phyloP scores from a whole-genome alignment of 2,797 vertebrate genomes.

The Sebastes aleutianus region DNA sequence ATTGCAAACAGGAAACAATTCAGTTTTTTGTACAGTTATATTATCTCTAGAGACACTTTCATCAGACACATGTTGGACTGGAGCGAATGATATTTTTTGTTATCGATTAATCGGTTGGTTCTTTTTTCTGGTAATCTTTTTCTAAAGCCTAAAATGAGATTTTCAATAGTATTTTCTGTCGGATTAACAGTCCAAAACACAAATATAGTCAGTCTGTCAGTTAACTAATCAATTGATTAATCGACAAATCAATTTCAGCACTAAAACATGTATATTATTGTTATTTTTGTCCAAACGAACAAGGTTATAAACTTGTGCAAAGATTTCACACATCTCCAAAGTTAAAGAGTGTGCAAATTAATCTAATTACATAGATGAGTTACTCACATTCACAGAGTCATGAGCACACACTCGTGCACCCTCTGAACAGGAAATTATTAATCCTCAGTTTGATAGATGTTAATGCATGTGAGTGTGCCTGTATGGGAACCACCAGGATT shows the following conservation, averaged over 20 bases:
- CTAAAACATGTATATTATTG: not conserved
- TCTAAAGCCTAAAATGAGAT: not conserved
- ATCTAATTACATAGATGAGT: conserved; percentile 27
- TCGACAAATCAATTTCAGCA: not conserved
- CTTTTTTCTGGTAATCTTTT: not conserved
- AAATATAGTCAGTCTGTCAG: not conserved
- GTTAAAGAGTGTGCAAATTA: conserved; percentile 9
- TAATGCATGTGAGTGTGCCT: conserved; percentile 32
- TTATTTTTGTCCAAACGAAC: not conserved
- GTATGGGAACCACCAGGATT: conserved; percentile 55
- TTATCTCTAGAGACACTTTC: no score
- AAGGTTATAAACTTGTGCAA: not conserved
- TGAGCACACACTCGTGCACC: not conserved
- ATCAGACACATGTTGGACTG: no score
- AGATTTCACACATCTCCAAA: not conserved
- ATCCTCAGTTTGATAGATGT: conserved; percentile 58
- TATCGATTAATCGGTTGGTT: not conserved
- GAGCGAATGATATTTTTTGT: not conserved
- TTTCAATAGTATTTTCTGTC: not conserved
- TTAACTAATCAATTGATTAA: not conserved
- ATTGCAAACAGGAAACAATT: not conserved
- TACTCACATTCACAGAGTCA: not conserved
- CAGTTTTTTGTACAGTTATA: not conserved
- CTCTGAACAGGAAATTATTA: conserved; percentile 51
- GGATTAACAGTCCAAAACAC: not conserved